Conservation (phyloP, 2,797 vertebrate genomes). For the Manis javanica region DNA sequence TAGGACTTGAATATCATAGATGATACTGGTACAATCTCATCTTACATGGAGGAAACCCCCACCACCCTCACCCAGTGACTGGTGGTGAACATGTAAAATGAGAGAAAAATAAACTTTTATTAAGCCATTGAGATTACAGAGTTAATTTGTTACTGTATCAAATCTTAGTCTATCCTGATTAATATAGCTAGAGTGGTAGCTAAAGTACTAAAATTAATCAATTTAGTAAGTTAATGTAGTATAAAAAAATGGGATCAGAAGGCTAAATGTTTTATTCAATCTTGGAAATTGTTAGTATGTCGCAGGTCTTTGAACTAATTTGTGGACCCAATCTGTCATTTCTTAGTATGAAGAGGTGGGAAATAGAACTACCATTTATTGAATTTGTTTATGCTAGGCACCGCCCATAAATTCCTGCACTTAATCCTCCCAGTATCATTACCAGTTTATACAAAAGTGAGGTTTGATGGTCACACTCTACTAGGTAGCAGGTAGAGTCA, state of each 20-base stretch:
- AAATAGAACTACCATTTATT: not conserved
- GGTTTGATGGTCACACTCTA: not conserved
- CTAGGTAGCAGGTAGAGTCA: not conserved
- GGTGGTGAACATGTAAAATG: not conserved
- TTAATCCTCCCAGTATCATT: not conserved
- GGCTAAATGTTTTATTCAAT: slow-evolving; percentile 76
- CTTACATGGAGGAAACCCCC: not conserved
- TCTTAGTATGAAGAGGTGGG: not conserved
- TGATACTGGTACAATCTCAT: not conserved
- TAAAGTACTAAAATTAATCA: slow-evolving; percentile 80
- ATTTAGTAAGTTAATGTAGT: slow-evolving; percentile 73
- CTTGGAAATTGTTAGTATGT: slow-evolving; percentile 72
- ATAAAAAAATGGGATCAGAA: slow-evolving; percentile 79
- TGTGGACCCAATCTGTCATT: slow-evolving; percentile 41
- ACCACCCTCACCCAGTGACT: not conserved
- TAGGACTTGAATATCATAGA: not conserved
- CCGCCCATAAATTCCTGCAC: not conserved
- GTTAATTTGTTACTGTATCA: not conserved
- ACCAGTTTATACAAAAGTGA: not conserved
- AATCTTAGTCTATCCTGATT: not conserved
- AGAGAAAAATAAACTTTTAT: slow-evolving; percentile 5
- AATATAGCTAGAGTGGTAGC: slow-evolving; percentile 50
- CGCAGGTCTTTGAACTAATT: slow-evolving; percentile 69
- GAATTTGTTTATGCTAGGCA: not conserved
- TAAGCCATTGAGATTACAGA: not conserved